phyloP scores from a whole-genome alignment of 1,140 invertebrate genomes.

The Cyphomyrmex costatus region DNA sequence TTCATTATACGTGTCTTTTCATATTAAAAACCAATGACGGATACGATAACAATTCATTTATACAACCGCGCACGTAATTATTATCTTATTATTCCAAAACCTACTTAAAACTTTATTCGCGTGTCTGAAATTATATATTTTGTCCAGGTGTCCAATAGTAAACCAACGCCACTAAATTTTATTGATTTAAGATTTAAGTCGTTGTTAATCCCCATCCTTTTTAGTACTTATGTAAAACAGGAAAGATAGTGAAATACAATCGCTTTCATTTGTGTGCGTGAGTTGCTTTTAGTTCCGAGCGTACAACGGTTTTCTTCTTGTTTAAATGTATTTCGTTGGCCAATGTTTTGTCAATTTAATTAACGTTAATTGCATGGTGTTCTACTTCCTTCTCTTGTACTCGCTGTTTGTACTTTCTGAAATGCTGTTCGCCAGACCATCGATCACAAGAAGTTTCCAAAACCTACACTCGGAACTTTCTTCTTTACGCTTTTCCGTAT shows the following conservation, averaged over 20 bases:
- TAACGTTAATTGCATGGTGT: constrained; percentile 71
- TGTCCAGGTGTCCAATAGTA: not conserved
- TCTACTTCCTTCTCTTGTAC: constrained; percentile 64
- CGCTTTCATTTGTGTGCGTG: constrained; percentile 40
- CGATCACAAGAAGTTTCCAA: constrained; percentile 44
- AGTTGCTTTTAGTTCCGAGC: constrained; percentile 25
- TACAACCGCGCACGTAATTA: not conserved
- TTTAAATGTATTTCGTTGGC: constrained; percentile 5
- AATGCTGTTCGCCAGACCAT: constrained; percentile 9
- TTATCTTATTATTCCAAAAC: not conserved
- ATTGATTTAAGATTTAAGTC: constrained; percentile 25
- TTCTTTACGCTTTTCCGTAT: constrained; percentile 21
- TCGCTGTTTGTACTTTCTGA: constrained; percentile 43
- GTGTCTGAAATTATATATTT: constrained; percentile 1
- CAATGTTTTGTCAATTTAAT: constrained; percentile 71
- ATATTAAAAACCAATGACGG: not conserved
- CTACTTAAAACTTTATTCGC: not conserved
- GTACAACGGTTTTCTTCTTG: constrained; percentile 11
- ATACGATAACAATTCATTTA: not conserved
- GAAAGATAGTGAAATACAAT: constrained; percentile 38
- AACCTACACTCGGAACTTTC: constrained; percentile 27
- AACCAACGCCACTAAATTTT: not conserved
- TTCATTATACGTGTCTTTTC: too few relatives aligned
- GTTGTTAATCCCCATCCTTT: constrained; percentile 5
- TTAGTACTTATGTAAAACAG: not conserved